A percentile compares a stretch with the other conserved stretches of the same genome.
Evolutionary conservation across 2,797 vertebrate species (phyloP).

Genomic region (Neomorphus geoffroyi): DNA sequence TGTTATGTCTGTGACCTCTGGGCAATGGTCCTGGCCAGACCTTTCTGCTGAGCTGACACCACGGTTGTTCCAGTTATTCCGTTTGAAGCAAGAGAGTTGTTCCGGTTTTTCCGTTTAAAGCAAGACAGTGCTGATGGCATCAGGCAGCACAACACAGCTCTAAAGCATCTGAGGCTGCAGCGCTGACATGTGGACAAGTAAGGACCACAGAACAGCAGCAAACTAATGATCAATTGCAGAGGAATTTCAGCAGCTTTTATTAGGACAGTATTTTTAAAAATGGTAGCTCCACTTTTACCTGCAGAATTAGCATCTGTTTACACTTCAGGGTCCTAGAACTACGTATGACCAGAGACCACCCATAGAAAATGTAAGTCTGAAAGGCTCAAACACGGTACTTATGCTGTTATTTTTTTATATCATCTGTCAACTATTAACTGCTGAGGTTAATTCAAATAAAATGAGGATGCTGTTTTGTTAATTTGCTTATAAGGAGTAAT

Average conservation of each 20-base stretch:
- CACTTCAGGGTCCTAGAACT: not conserved
- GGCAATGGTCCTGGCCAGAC: not conserved
- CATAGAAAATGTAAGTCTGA: not conserved
- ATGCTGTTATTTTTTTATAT: not conserved
- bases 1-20: not conserved
- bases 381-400: not conserved
- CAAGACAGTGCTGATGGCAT: not conserved
- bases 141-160: not conserved
- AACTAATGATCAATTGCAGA: not conserved
- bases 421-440: not conserved
- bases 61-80: fast-evolving
- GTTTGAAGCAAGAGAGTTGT: not conserved
- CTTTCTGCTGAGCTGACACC: not conserved
- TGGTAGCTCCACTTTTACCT: not conserved
- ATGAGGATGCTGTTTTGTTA: not conserved
- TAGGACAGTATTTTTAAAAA: not conserved
- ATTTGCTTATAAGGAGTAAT: constrained; percentile 8
- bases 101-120: not conserved
- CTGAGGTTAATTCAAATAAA: constrained; percentile 30
- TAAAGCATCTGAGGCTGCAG: not conserved
- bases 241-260: not conserved
- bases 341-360: not conserved
- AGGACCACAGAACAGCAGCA: not conserved
- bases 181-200: not conserved
- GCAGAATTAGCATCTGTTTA: not conserved